Evolutionary conservation across 2,888 invertebrate genomes (phyloP).

Genomic region (Thumatha senex): DNA sequence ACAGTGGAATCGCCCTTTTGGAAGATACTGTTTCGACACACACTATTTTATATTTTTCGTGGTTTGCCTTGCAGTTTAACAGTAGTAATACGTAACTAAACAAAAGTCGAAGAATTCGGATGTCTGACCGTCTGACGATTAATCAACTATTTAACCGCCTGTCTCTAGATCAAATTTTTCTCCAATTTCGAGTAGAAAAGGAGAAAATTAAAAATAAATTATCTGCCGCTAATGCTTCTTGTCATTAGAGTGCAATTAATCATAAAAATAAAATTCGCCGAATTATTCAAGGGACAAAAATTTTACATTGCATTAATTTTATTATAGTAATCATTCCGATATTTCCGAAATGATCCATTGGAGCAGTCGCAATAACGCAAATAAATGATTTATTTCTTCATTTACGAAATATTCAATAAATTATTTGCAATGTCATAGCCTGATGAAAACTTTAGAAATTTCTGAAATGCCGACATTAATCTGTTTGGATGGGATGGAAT

Average conservation of each 20-base stretch:
- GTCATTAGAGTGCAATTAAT: slow-evolving; percentile 78
- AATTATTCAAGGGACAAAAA: slow-evolving; percentile 42
- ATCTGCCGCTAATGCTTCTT: slow-evolving; percentile 65
- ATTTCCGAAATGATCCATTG: neutral
- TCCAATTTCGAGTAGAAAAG: slow-evolving; percentile 46
- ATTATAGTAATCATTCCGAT: neutral
- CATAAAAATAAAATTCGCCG: slow-evolving; percentile 58
- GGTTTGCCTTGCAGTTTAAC: neutral
- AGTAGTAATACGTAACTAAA: too few relatives aligned
- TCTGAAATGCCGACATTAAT: neutral
- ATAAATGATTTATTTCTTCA: neutral
- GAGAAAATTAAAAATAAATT: slow-evolving; percentile 70
- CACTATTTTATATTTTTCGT: too few relatives aligned
- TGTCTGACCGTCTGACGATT: too few relatives aligned
- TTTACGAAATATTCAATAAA: neutral
- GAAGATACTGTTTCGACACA: too few relatives aligned
- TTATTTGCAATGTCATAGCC: neutral
- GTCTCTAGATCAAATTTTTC: neutral
- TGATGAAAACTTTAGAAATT: neutral
- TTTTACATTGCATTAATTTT: neutral
- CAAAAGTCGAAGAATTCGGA: too few relatives aligned
- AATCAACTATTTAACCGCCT: slow-evolving; percentile 6
- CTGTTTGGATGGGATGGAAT: neutral
- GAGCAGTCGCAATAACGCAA: neutral
- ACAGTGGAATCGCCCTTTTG: too few relatives aligned